phyloP scores from a whole-genome alignment of 2,113 vertebrate genomes.

The Leucopternis melanops region DNA sequence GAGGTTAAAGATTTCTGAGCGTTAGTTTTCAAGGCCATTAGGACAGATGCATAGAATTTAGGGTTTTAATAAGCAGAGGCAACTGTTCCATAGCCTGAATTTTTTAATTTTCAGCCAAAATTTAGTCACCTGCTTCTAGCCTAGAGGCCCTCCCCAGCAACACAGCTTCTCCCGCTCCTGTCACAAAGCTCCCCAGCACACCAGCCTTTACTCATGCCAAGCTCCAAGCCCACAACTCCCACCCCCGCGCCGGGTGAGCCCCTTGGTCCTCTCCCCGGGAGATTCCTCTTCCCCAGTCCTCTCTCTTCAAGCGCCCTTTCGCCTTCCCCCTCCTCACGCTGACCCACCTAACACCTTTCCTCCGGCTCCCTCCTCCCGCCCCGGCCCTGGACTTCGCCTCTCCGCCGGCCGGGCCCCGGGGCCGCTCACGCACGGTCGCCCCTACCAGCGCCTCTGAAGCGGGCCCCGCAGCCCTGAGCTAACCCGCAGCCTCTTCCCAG shows the following conservation, averaged over 20 bases:
- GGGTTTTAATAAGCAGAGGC: not conserved
- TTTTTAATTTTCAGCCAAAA: not conserved
- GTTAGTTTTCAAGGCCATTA: not conserved
- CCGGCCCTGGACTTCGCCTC: not conserved
- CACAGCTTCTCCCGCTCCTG: not conserved
- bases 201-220: slow-evolving; percentile 46
- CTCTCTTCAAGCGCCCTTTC: not conserved
- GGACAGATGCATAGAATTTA: not conserved
- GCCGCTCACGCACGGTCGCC: not conserved
- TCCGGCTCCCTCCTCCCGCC: not conserved
- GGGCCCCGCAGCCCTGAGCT: not conserved
- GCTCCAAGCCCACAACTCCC: slow-evolving; percentile 2
- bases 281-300: not conserved
- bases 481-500: slow-evolving; percentile 9
- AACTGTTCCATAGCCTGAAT: not conserved
- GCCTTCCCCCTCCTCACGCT: not conserved
- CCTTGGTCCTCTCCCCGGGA: slow-evolving; percentile 16
- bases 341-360: not conserved
- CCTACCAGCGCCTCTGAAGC: not conserved
- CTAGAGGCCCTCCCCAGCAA: not conserved
- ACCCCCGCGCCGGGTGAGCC: not conserved
- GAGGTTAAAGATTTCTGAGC: not conserved
- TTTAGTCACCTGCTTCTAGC: slow-evolving; percentile 29
- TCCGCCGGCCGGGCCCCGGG: not conserved
- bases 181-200: slow-evolving; percentile 39